Conservation (phyloP, 1,140 invertebrate species). For the Lepidotrigona ventralis region DNA sequence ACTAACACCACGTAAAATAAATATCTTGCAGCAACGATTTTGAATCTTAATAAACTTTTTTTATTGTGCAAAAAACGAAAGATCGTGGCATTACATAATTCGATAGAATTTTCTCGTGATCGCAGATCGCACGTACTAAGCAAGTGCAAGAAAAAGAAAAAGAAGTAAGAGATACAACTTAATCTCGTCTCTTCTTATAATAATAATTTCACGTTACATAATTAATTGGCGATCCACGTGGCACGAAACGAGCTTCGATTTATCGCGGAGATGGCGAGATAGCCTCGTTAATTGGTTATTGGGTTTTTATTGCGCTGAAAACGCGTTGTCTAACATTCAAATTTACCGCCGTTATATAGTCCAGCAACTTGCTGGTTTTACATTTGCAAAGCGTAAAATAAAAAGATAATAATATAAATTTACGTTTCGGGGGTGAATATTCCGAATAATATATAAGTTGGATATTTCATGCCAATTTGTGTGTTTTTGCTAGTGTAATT, state of each 20-base stretch:
- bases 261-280: slow-evolving; percentile 3
- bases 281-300: slow-evolving; percentile 32
- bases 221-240: slow-evolving; percentile 5
- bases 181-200: neutral
- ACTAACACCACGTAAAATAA: neutral
- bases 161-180: neutral
- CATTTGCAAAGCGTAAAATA: neutral
- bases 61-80: neutral
- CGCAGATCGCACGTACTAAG: neutral
- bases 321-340: slow-evolving; percentile 11
- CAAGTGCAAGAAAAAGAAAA: neutral
- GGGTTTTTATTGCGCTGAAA: slow-evolving; percentile 17
- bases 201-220: slow-evolving; percentile 18
- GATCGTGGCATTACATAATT: neutral
- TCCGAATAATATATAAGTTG: too few relatives aligned
- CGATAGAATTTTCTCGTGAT: neutral
- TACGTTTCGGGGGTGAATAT: too few relatives aligned
- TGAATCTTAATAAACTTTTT: neutral
- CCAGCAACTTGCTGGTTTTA: neutral
- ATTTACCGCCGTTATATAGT: neutral
- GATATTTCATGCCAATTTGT: too few relatives aligned
- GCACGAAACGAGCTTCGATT: neutral
- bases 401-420: too few relatives aligned
- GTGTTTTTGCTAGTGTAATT: too few relatives aligned
- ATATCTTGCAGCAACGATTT: neutral